Evolutionary conservation across 2,888 invertebrate species (phyloP).

Genomic region (Danaus chrysippus): DNA sequence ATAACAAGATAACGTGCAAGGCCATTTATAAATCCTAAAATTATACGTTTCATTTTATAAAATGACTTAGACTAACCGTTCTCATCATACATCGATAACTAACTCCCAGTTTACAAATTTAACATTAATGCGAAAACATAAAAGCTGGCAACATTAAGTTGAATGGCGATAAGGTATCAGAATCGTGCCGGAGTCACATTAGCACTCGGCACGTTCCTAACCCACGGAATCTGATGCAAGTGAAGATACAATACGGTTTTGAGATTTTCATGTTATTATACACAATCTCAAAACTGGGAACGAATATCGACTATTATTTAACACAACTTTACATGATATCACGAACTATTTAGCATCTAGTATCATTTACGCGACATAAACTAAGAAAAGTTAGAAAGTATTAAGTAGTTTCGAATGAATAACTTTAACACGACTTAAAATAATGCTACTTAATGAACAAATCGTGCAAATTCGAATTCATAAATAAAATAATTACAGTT

Average conservation of each 20-base stretch:
- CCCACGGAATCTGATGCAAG: constrained; percentile 64
- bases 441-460: no score
- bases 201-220: constrained; percentile 65
- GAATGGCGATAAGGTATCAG: constrained; percentile 64
- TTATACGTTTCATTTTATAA: not conserved
- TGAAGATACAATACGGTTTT: constrained; percentile 47
- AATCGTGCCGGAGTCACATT: constrained; percentile 71
- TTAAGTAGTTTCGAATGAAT: no score
- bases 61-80: not conserved
- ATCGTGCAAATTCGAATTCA: no score
- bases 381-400: no score
- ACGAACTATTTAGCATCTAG: no score
- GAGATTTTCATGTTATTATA: constrained; percentile 48
- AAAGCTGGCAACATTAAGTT: constrained; percentile 40
- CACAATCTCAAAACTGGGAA: constrained; percentile 21
- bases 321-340: constrained; percentile 11
- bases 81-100: constrained; percentile 7
- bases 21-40: not conserved
- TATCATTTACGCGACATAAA: no score
- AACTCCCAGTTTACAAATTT: constrained; percentile 24
- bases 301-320: constrained; percentile 53
- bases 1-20: no score
- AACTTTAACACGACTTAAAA: no score
- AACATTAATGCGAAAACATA: constrained; percentile 32
- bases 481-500: not conserved